Base-by-base conservation (phyloP, 1,140 invertebrate species). In the Cyclargus thomasi region DNA sequence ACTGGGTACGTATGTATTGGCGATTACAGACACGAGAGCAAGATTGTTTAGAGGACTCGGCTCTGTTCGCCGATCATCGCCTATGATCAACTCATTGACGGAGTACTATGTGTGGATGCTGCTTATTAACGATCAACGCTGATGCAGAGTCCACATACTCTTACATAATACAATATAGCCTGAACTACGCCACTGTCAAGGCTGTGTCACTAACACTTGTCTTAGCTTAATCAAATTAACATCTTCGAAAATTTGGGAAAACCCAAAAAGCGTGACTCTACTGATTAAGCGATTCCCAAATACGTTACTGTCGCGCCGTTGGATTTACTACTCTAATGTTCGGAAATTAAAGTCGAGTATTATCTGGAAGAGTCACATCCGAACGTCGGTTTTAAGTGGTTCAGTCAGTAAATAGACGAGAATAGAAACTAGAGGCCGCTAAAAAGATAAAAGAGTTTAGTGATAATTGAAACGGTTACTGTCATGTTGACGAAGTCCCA, bases 361-460 rank as follows among this genome's bases (percentile, higher is more conserved):
- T 11, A 20, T 20, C 6, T 20, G 53, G 3, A 18, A 29, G 29
- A 7, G 5, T 29, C 5, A 29, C 29, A 4, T 29, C 29, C 0
- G 8, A 29, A 29, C 0, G 29, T 29, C 8, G 29, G 29, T 47
- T 47, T 47, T 16, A 47, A 47, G 39, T 47, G 39, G 39, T 16
- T 47, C 39, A 53, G 70, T 72, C 64, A 66, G 47, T 70, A 67
- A 64, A 67, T 65, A 35, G 59, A 65, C 73, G 71, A 77, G 79
- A 80, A 77, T 76, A 75, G 78, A 74, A 82, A 73, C 67, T 69
- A 62, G 70, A 65, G 78, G 70, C 66, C 62, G 79, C 80, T 86
- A 86, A 86, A 82, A 80, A 84, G 83, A 84, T 80, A 82, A 81
- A 82, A 84, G 73, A 82, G 71, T 79, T 76, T 70, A 55, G 72